Base-by-base conservation (phyloP, 2,888 invertebrate species). In the Esperia sulphurella region DNA sequence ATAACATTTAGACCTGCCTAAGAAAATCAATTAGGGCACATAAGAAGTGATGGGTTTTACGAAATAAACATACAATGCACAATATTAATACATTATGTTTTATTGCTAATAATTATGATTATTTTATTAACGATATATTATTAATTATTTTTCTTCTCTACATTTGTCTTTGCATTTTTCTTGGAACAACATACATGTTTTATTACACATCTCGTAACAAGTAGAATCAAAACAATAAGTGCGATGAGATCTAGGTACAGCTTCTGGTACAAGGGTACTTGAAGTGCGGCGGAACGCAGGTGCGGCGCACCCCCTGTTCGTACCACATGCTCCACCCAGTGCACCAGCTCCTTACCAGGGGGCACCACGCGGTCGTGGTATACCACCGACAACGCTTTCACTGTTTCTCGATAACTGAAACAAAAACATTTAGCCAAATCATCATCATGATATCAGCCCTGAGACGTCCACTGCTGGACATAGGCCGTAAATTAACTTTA, bases 241-340 rank as follows among this genome's bases (percentile, higher is more conserved):
- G 55, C 40, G 5, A 39, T 14, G 0, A 79, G 54, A 49, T 81
- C 80, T 1, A 82, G 46, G 41, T 71, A 80, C 0, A 91, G 79
- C 50, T 74, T 77, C 56, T 81, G 78, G 54, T 81, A 81, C 45
- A 68, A 57, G 8, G 74, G 64, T 0, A 75, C 45, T 40, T 57
- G 41, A 1, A 75, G 54, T 0, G 75, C 77, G 7, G 75, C 70
- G 1, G 81, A 79, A 7, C 71, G 68, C 4, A 90, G 65, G 63
- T 93, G 83, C 8, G 83, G 85, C 0, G 91, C 91, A 0, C 93
- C 93, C 8, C 81, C 71, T 0, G 92, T 91, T 51, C 85, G 73
- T 0, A 90, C 90, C 3, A 93, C 92, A 66, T 94, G 92, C 68
- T 94, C 93, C 37, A 93, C 89, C 94, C 94, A 94, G 79, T 92